Evolutionary conservation across 1,140 invertebrate species (phyloP).

Genomic region (Oscheius sp.): DNA sequence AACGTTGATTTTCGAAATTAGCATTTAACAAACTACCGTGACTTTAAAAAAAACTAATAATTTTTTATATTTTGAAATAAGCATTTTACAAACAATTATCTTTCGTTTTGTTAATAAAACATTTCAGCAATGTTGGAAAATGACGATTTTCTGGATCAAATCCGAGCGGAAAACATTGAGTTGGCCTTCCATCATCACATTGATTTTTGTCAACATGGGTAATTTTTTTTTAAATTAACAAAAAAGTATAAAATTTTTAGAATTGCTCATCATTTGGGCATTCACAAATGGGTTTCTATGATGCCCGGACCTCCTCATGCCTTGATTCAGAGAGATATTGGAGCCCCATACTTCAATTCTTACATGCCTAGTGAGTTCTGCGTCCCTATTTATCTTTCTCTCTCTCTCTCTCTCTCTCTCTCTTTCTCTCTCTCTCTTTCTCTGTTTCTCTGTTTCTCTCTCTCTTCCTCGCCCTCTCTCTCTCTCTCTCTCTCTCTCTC

Average conservation of each 20-base stretch:
- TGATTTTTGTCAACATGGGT: constrained; percentile 1
- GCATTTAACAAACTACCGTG: no score
- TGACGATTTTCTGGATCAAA: neutral
- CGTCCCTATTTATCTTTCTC: no score
- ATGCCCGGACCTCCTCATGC: neutral
- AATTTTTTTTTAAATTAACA: neutral
- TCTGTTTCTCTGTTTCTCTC: no score
- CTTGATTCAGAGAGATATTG: neutral
- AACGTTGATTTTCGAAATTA: no score
- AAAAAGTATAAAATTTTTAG: neutral
- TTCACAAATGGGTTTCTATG: neutral
- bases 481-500: no score
- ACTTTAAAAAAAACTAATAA: no score
- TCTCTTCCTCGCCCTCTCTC: no score
- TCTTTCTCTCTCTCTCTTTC: no score
- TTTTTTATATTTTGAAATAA: no score
- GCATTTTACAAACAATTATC: neutral
- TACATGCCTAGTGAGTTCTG: constrained; percentile 1
- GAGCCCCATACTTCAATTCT: neutral
- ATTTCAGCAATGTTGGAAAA: neutral
- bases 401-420: no score
- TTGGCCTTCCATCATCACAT: constrained; percentile 9
- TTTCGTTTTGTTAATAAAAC: neutral
- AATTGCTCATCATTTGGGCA: neutral
- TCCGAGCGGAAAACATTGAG: constrained; percentile 1